phyloP scores from a whole-genome alignment of 2,797 vertebrate species.

The Gila robusta region DNA sequence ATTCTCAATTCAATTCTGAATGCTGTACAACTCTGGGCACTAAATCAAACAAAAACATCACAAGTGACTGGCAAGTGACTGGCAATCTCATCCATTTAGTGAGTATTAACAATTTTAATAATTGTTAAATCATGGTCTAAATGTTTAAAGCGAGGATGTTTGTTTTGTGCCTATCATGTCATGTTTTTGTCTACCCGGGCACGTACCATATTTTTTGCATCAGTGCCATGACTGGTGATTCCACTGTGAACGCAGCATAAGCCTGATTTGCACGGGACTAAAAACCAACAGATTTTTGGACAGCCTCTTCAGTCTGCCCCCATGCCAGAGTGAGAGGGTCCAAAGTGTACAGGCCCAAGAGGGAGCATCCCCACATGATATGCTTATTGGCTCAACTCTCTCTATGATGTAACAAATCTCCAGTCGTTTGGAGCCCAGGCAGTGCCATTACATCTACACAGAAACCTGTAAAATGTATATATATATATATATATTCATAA shows the following conservation, averaged over 20 bases:
- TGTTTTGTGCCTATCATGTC: conserved; percentile 42
- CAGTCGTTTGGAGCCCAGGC: conserved; percentile 42
- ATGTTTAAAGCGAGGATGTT: conserved; percentile 20
- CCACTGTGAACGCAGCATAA: conserved; percentile 64
- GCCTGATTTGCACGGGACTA: conserved; percentile 63
- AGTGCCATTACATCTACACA: conserved; percentile 30
- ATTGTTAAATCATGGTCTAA: conserved; percentile 33
- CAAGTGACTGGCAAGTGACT: conserved; percentile 37
- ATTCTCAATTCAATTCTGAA: conserved; percentile 7
- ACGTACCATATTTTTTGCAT: conserved; percentile 33
- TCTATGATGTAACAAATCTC: conserved; percentile 41
- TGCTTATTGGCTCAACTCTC: conserved; percentile 44
- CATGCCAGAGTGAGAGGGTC: conserved; percentile 64
- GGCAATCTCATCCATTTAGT: conserved; percentile 41
- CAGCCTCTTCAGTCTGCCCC: conserved; percentile 45
- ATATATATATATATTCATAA: background rate
- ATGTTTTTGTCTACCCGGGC: conserved; percentile 35
- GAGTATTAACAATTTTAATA: conserved; percentile 32
- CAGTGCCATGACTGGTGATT: conserved; percentile 31
- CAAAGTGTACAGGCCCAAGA: conserved; percentile 71
- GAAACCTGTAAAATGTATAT: conserved; percentile 17
- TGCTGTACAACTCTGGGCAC: background rate
- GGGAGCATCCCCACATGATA: conserved; percentile 67
- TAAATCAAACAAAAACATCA: conserved; percentile 37
- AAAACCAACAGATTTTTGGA: conserved; percentile 75